These are phyloP conservation scores for Tinea pellionella DNA, from an alignment of 2,888 invertebrate genomes.

Conservation along the genomic window DNA sequence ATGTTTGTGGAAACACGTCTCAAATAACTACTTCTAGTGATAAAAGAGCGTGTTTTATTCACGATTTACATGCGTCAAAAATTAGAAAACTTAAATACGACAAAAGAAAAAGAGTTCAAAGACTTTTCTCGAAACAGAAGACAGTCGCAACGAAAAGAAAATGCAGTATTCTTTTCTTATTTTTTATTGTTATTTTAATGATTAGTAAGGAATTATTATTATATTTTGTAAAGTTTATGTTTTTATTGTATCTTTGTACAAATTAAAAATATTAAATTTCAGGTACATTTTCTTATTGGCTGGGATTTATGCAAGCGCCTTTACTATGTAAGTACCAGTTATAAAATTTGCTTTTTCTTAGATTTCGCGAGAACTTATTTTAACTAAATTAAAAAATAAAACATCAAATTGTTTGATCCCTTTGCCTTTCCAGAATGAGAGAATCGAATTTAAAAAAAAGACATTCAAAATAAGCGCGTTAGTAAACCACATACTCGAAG, in stretches of 20 bases:
- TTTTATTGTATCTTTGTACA: too few species aligned
- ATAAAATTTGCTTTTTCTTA: too few species aligned
- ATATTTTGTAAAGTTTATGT: too few species aligned
- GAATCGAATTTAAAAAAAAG: too few species aligned
- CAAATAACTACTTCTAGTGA: neutral
- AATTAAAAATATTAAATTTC: neutral
- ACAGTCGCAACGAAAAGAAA: neutral
- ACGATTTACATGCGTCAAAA: neutral
- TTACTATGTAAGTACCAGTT: neutral
- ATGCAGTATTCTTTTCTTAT: neutral
- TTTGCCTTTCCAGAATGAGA: too few species aligned
- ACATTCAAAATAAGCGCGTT: too few species aligned
- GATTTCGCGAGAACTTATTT: too few species aligned
- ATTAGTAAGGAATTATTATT: neutral
- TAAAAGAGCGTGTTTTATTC: neutral
- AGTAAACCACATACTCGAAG: too few species aligned
- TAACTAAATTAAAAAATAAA: too few species aligned
- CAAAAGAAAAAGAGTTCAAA: neutral
- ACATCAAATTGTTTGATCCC: too few species aligned
- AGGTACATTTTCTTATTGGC: neutral
- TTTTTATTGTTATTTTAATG: neutral
- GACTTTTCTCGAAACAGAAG: neutral
- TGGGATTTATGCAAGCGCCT: neutral
- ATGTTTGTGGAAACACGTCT: too few species aligned
- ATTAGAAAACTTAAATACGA: neutral